Evolutionary conservation across 1,140 invertebrate species (phyloP), one percentile per base, ranked within the genome.

Genomic region (Drosophila erecta): DNA sequence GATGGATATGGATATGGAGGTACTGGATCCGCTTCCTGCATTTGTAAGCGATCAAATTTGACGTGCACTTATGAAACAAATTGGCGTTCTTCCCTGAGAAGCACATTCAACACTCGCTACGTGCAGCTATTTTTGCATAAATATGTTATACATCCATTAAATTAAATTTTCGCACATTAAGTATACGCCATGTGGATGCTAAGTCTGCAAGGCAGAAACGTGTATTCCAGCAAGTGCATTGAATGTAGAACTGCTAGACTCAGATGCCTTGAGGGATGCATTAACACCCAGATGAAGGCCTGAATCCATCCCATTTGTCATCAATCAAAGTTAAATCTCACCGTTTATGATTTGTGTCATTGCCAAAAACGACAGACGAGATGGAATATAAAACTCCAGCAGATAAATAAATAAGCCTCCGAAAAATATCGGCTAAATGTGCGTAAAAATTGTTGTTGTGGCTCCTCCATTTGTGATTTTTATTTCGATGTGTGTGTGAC

Each of bases 31-130:
- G 46, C 69, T 50, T 81, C 46, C 51, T 58, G 75, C 69, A 86
- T 86, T 86, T 72, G 70, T 67, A 79, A 59, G 49, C 83, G 71
- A 87, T 87, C 79, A 83, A 86, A 76, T 71, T 81, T 79, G 83
- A 79, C 75, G 76, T 89, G 84, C 84, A 87, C 76, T 89, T 87
- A 70, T 71, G 71, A 77, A 66, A 73, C 60, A 79, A 89, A 89
- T 87, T 79, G 66, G 41, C 62, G 65, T 76, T 54, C 55, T 33
- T 33, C 50, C 33, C 30, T n/a, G 66, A 37, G 30, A 27, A 30
- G 37, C 53, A 74, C 43, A 61, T 55, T 35, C 65, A 64, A 56
- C 37, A 51, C 57, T 30, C 4, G 15, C 41, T 76, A 89, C 76
- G 84, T 83, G 76, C 60, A 69, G 62, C 50, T 77, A 77, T 89